Evolutionary conservation across 2,113 vertebrate species (phyloP).

Genomic region (Charadrius vociferus): DNA sequence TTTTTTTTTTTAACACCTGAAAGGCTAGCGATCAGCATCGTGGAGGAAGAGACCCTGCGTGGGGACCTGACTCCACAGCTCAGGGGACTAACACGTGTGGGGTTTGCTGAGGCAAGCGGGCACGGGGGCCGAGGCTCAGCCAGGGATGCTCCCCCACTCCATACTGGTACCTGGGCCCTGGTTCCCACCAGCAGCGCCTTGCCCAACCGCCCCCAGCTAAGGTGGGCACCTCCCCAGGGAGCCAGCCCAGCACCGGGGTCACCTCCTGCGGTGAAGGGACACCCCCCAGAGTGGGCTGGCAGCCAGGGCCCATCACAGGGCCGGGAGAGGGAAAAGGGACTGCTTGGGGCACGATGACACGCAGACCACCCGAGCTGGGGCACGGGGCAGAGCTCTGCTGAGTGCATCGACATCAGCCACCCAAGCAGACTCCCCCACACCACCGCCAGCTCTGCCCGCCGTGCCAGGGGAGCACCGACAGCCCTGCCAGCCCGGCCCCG

Average conservation of each 20-base stretch:
- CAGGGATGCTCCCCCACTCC: background rate
- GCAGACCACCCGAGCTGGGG: background rate
- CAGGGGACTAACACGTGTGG: accelerated
- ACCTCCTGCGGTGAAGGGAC: background rate
- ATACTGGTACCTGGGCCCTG: accelerated
- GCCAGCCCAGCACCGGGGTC: background rate
- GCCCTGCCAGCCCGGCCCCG: background rate
- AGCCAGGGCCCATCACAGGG: background rate
- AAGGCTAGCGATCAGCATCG: background rate
- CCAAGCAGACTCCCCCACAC: background rate
- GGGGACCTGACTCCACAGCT: background rate
- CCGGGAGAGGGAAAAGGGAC: background rate
- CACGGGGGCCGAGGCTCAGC: accelerated
- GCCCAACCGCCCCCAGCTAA: background rate
- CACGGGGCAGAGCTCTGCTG: background rate
- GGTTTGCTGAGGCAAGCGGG: accelerated
- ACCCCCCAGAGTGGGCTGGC: background rate
- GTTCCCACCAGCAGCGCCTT: background rate
- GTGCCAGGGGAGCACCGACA: background rate
- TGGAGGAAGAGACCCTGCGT: background rate
- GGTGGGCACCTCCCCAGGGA: too few species aligned
- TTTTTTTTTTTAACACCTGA: background rate
- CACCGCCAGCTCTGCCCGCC: background rate
- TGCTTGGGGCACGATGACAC: background rate
- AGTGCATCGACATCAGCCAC: background rate